Percentiles rank a stretch among this genome's conserved stretches.
Conservation (phyloP, 2,888 invertebrate species). For the Leptura quadrifasciata region DNA sequence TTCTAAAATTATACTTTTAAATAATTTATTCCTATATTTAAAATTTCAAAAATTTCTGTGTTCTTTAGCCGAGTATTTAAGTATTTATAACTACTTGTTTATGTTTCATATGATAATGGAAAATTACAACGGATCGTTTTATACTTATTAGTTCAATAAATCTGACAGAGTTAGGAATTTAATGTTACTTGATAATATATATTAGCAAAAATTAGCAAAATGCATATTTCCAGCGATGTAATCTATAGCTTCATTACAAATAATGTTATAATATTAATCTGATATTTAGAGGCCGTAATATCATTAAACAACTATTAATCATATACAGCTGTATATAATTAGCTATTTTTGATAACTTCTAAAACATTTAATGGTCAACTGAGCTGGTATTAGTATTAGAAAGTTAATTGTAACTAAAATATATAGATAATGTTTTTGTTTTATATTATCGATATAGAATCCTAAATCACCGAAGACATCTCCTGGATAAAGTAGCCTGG, state of each 20-base stretch:
- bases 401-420: not conserved
- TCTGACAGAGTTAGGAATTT: conserved; percentile 12
- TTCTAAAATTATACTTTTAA: not conserved
- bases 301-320: conserved; percentile 17
- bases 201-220: conserved; percentile 1
- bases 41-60: not conserved
- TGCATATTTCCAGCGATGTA: conserved; percentile 1
- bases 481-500: not conserved
- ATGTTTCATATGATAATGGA: not conserved
- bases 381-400: not conserved
- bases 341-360: conserved; percentile 7
- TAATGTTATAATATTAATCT: conserved; percentile 13
- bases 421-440: not conserved
- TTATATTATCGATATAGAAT: conserved; percentile 7
- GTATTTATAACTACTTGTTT: conserved; percentile 1
- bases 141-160: conserved; percentile 3
- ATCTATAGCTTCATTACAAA: not conserved
- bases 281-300: conserved; percentile 5
- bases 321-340: conserved; percentile 11
- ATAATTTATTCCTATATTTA: not conserved
- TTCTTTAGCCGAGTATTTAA: not conserved
- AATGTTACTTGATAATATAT: conserved; percentile 5
- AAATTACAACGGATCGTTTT: not conserved
- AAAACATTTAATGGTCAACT: conserved; percentile 1
- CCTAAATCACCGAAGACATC: not conserved